Conservation (phyloP, 2,888 invertebrate species). For the Coecobrya sp. region DNA sequence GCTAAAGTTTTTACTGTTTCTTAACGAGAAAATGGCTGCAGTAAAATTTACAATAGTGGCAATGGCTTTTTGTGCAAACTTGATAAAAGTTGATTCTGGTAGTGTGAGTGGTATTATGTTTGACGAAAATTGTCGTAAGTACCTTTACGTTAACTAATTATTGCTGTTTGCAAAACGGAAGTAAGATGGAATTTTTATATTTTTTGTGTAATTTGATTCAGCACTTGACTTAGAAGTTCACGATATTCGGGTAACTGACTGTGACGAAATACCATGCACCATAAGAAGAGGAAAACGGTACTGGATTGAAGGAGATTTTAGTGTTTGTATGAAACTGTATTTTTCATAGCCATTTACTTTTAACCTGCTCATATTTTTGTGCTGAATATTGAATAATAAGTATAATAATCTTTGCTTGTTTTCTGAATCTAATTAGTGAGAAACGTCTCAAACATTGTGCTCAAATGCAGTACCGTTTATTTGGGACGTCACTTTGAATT, state of each 20-base stretch:
- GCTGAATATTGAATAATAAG: no score
- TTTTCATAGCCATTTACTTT: no score
- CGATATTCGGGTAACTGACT: constrained; percentile 67
- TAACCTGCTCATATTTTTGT: no score
- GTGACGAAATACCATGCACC: constrained; percentile 55
- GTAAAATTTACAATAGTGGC: not conserved
- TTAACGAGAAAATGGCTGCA: constrained; percentile 2
- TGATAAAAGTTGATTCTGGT: constrained; percentile 41
- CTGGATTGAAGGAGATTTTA: constrained; percentile 64
- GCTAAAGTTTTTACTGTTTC: not conserved
- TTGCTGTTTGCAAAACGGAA: not conserved
- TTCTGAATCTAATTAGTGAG: constrained; percentile 45
- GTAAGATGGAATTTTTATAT: not conserved
- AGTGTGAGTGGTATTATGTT: constrained; percentile 38
- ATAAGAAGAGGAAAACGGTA: constrained; percentile 64
- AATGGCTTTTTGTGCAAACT: not conserved
- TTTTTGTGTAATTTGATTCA: constrained; percentile 19
- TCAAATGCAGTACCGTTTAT: constrained; percentile 71
- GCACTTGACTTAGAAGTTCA: constrained; percentile 52
- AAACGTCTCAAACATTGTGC: constrained; percentile 39
- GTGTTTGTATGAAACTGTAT: constrained; percentile 61
- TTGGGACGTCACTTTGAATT: constrained; percentile 69
- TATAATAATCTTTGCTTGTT: no score
- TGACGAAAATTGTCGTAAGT: constrained; percentile 74
- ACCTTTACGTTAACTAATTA: not conserved